Evolutionary conservation across 2,113 vertebrate genomes (phyloP), one percentile per base, ranked within the genome.

Genomic region (Centropus bengalensis): DNA sequence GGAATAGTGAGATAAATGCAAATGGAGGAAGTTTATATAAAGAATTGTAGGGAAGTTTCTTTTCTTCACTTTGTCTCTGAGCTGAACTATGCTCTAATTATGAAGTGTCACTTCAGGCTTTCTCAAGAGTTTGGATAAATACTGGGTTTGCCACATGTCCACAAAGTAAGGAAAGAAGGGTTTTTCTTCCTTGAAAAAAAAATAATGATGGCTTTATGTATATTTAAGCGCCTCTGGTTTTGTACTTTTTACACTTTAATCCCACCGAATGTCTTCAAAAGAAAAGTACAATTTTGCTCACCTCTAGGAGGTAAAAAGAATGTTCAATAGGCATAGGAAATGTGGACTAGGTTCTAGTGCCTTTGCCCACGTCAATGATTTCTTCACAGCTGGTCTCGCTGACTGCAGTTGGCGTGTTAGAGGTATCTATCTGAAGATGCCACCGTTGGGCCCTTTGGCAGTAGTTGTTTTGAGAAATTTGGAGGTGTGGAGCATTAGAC

Each of bases 21-120:
- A 80, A 87, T 51, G 82, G 93, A 94, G 87, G 93, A 97, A 96
- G 95, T 97, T 97, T 93, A 90, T 91, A 56, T 75, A 96, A 93
- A 89, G 89, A 81, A 94, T 32, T 70, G 87, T 52, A 82, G 63
- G 83, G 91, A 91, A 95, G 80, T 92, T 97, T 94, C 93, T 93
- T 96, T 97, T 94, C 86, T 97, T 96, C 66, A 21, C 77, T 86
- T 91, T 27, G 64, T 89, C 96, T 96, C 94, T 80, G 66, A 97
- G 96, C 94, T 92, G 95, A 82, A 63, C 73, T 88, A 36, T 88
- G 42, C 92, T 97, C 84, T 96, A 94, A 78, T 95, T 94, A 69
- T 77, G 40, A 97, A 95, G 91, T 90, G 79, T 97, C 94, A 84
- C 88, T 96, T 92, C 45, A 95, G 87, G 79, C 90, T 95, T 96